Percentiles rank a stretch among this genome's conserved stretches.
Conservation (phyloP, 2,888 invertebrate genomes). For the Drosophila conformis region DNA sequence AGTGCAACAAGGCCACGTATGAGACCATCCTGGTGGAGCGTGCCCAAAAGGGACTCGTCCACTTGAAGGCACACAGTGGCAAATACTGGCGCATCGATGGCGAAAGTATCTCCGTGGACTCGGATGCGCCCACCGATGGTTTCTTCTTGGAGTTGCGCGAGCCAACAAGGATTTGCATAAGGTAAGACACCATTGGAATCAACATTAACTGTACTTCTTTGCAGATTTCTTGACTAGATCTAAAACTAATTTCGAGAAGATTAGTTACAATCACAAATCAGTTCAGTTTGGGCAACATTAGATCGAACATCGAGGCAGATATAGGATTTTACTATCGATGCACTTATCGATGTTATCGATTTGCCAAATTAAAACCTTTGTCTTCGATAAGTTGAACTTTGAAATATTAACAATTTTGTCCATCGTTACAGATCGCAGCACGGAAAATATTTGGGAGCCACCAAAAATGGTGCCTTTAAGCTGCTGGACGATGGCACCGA, state of each 20-base stretch:
- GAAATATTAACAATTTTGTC: background rate
- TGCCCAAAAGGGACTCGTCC: constrained; percentile 94
- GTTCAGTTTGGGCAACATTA: background rate
- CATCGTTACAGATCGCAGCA: constrained; percentile 83
- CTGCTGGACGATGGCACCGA: constrained; percentile 92
- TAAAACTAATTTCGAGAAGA: background rate
- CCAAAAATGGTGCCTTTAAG: constrained; percentile 96
- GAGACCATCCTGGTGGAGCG: constrained; percentile 96
- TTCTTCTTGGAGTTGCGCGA: constrained; percentile 97
- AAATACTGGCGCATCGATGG: constrained; percentile 97
- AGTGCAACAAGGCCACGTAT: constrained; percentile 98
- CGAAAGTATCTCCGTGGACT: constrained; percentile 94
- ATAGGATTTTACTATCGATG: background rate
- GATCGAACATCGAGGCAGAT: background rate
- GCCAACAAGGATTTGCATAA: constrained; percentile 96
- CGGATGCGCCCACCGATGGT: constrained; percentile 91
- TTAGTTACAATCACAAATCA: background rate
- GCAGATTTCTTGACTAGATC: no score
- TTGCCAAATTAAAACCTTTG: background rate
- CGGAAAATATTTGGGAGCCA: constrained; percentile 93
- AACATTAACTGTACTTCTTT: background rate
- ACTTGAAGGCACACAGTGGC: constrained; percentile 96
- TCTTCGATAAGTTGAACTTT: background rate
- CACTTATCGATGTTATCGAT: background rate
- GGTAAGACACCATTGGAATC: constrained; percentile 83